phyloP scores from a whole-genome alignment of 2,113 vertebrate genomes.

The Nematolebias whitei region DNA sequence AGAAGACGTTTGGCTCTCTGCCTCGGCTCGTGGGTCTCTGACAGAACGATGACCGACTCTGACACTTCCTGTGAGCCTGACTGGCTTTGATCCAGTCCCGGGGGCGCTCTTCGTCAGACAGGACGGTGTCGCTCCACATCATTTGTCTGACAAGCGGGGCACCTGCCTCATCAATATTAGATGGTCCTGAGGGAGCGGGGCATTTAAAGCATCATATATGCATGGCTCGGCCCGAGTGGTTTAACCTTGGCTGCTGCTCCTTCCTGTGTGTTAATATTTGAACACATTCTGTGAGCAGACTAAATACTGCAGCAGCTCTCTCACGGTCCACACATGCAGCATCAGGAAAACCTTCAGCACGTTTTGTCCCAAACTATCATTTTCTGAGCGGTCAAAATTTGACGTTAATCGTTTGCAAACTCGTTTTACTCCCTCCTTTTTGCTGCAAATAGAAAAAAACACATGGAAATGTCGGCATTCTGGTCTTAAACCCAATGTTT shows the following conservation, averaged over 20 bases:
- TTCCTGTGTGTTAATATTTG: slow-evolving; percentile 46
- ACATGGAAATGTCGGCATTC: too few species aligned
- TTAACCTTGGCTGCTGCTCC: background rate
- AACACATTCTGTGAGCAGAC: slow-evolving; percentile 36
- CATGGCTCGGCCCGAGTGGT: slow-evolving; percentile 4
- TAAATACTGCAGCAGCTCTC: background rate
- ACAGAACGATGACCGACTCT: slow-evolving; percentile 82
- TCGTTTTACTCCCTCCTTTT: too few species aligned
- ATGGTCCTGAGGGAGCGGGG: slow-evolving; percentile 76
- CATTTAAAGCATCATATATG: slow-evolving; percentile 34
- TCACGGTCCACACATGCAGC: slow-evolving; percentile 31
- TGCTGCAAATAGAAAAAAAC: too few species aligned
- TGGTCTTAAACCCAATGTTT: too few species aligned
- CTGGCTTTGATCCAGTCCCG: slow-evolving; percentile 78
- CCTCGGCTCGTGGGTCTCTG: slow-evolving; percentile 11
- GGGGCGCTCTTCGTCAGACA: slow-evolving; percentile 77
- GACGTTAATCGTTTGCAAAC: too few species aligned
- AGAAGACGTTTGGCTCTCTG: slow-evolving; percentile 17
- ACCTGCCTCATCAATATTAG: slow-evolving; percentile 87
- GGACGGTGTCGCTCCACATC: slow-evolving; percentile 77
- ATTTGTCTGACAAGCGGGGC: slow-evolving; percentile 87
- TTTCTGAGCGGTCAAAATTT: too few species aligned
- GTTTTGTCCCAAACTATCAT: slow-evolving; percentile 2
- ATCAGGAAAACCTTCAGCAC: background rate
- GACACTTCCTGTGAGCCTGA: slow-evolving; percentile 62